A percentile compares a stretch with the other conserved stretches of the same genome.
These are phyloP conservation scores for Oryzias curvinotus DNA, from an alignment of 2,113 vertebrate genomes.

Conservation along the genomic window DNA sequence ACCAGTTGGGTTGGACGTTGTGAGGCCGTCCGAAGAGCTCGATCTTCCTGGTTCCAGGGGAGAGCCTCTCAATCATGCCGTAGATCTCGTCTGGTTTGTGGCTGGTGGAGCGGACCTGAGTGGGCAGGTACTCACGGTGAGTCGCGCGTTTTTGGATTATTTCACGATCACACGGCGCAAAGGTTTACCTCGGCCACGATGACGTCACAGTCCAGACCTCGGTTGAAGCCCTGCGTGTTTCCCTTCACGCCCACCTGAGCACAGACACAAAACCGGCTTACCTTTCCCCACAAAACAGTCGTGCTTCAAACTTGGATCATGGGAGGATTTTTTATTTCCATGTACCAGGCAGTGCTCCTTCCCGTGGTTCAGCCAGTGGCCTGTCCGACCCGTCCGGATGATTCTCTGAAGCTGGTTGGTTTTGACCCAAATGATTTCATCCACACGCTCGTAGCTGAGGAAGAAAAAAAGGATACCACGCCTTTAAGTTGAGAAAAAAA, in stretches of 20 bases:
- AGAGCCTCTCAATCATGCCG: conserved; percentile 92
- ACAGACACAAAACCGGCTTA: conserved; percentile 7
- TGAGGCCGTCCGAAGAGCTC: conserved; percentile 91
- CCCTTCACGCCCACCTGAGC: conserved; percentile 89
- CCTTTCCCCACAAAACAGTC: not conserved
- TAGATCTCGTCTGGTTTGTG: conserved; percentile 96
- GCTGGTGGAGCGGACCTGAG: conserved; percentile 90
- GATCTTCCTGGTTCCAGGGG: conserved; percentile 90
- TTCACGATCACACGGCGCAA: not conserved
- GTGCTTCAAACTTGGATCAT: not conserved
- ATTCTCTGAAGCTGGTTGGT: conserved; percentile 94
- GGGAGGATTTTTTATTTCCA: not conserved
- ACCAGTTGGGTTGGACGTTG: conserved; percentile 95
- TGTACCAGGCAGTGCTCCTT: conserved; percentile 91
- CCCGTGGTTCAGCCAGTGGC: conserved; percentile 92
- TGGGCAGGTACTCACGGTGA: not conserved
- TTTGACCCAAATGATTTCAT: conserved; percentile 96
- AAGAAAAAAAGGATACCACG: not conserved
- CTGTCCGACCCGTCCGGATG: conserved; percentile 89
- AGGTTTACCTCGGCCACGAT: conserved; percentile 88
- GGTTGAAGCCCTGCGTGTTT: conserved; percentile 91
- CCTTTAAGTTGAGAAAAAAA: not conserved
- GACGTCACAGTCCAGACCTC: conserved; percentile 90
- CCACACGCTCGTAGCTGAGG: conserved; percentile 85
- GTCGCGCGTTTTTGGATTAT: not conserved